Percentiles rank a stretch among this genome's conserved stretches.
Conservation (phyloP, 2,888 invertebrate species). For the Parasteatoda lunata region DNA sequence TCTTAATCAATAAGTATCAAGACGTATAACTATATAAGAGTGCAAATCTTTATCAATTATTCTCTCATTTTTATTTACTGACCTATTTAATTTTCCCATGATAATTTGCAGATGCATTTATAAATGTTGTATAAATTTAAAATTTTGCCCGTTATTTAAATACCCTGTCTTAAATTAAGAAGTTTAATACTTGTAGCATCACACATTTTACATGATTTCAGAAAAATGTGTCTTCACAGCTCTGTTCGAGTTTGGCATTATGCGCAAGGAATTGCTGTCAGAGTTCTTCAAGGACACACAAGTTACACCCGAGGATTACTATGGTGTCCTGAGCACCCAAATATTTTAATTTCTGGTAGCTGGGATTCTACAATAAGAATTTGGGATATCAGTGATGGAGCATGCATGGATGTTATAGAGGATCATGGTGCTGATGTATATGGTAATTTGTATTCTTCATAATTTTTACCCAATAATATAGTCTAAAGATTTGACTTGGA, state of each 20-base stretch:
- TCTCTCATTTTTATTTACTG: no score
- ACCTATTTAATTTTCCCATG: no score
- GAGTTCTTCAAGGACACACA: constrained; percentile 74
- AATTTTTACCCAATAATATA: no score
- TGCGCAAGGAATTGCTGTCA: constrained; percentile 73
- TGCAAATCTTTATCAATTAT: no score
- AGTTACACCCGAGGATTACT: constrained; percentile 74
- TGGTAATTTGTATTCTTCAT: constrained; percentile 72
- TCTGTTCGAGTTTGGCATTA: constrained; percentile 75
- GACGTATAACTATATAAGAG: no score
- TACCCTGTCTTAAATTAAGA: background rate
- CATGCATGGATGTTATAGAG: constrained; percentile 73
- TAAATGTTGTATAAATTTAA: no score
- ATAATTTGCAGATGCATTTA: no score
- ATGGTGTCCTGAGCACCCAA: constrained; percentile 75
- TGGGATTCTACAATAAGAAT: constrained; percentile 75
- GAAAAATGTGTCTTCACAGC: constrained; percentile 67
- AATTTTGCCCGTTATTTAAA: no score
- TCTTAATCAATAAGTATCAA: no score
- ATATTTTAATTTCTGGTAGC: constrained; percentile 75
- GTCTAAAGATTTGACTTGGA: no score
- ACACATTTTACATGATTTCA: constrained; percentile 56
- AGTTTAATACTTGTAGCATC: constrained; percentile 46
- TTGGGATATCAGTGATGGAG: constrained; percentile 75
- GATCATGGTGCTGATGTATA: constrained; percentile 76